Conservation (phyloP, 2,888 invertebrate genomes). For the Glaucopsyche alexis region DNA sequence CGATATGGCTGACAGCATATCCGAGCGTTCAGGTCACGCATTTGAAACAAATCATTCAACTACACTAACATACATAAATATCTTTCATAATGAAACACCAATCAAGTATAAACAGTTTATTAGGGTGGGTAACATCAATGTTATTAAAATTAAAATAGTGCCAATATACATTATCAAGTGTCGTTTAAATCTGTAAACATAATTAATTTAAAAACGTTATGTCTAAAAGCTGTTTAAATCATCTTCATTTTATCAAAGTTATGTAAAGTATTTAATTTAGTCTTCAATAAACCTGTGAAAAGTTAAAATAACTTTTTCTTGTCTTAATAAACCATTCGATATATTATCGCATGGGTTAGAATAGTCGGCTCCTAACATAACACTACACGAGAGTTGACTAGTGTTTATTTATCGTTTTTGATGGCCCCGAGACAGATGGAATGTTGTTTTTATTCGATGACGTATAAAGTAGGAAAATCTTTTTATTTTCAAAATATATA, state of each 20-base stretch:
- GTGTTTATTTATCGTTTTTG: conserved; percentile 79
- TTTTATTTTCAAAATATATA: conserved; percentile 28
- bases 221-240: no score
- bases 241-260: no score
- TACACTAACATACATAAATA: no score
- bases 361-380: conserved; percentile 52
- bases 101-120: no score
- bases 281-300: background rate
- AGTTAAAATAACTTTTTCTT: conserved; percentile 29
- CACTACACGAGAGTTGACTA: conserved; percentile 64
- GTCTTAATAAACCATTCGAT: background rate
- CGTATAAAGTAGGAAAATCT: conserved; percentile 59
- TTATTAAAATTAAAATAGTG: no score
- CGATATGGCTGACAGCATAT: background rate
- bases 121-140: no score
- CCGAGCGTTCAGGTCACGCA: background rate
- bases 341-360: conserved; percentile 51
- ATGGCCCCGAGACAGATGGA: conserved; percentile 75
- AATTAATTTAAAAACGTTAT: no score
- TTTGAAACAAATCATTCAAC: no score
- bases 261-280: no score
- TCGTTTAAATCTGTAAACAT: no score
- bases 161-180: no score
- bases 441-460: conserved; percentile 72
- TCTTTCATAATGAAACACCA: no score